A percentile compares a stretch with the other conserved stretches of the same genome.
Evolutionary conservation across 2,113 vertebrate species (phyloP).

Genomic region (Raja brachyura): DNA sequence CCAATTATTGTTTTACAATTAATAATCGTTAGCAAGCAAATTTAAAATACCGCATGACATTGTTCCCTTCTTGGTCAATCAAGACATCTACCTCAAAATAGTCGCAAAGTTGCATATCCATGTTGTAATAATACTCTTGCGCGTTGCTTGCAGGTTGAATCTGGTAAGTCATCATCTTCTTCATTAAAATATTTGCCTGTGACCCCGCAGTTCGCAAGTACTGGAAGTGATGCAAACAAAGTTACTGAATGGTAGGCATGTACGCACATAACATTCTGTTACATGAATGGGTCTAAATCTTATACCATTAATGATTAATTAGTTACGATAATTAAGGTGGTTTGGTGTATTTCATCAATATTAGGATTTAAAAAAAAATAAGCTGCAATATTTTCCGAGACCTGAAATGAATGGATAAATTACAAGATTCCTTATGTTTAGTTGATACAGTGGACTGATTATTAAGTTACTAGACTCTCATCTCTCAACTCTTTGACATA

Average conservation of each 20-base stretch:
- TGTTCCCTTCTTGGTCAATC: not conserved
- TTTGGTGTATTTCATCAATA: not conserved
- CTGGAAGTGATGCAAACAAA: not conserved
- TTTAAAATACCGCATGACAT: not conserved
- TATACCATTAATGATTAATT: not conserved
- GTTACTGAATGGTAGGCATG: not conserved
- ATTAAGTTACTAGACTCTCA: too few relatives aligned
- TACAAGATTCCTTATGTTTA: not conserved
- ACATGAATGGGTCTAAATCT: not conserved
- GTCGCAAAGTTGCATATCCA: not conserved
- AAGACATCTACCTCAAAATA: not conserved
- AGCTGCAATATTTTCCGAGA: not conserved
- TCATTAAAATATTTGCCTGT: not conserved
- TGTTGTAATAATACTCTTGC: not conserved
- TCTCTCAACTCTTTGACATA: too few relatives aligned
- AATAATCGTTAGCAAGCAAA: too few relatives aligned
- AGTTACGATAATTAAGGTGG: not conserved
- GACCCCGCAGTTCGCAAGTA: not conserved
- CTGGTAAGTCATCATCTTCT: not conserved
- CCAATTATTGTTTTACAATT: too few relatives aligned
- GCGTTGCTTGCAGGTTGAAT: conserved; percentile 18
- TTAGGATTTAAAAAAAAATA: not conserved
- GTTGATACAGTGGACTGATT: not conserved
- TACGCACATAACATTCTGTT: not conserved
- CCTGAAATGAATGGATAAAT: not conserved